Conservation (phyloP, 1,140 invertebrate species). For the Brachionus plicatilis region DNA sequence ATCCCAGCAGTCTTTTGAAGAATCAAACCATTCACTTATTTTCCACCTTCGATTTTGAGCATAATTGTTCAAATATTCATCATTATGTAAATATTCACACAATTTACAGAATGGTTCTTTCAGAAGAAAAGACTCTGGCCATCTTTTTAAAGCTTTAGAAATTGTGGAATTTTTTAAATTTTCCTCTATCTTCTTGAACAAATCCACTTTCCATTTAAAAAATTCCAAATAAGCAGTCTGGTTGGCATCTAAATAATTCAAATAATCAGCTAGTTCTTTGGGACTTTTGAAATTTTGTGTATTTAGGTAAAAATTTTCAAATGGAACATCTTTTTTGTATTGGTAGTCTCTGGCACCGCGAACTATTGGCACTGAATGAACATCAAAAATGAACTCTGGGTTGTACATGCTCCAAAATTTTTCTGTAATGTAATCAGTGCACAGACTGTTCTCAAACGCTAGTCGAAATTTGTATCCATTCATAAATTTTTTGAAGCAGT, state of each 20-base stretch:
- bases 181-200: not conserved
- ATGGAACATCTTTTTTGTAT: not conserved
- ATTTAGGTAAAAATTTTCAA: conserved; percentile 3
- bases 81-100: conserved; percentile 14
- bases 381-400: not conserved
- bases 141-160: not conserved
- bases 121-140: not conserved
- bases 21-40: conserved; percentile 16
- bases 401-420: conserved; percentile 40
- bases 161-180: not conserved
- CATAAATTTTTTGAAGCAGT: conserved; percentile 8
- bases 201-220: conserved; percentile 35
- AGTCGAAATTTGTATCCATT: conserved; percentile 41
- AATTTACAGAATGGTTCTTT: conserved; percentile 19
- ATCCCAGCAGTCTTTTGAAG: not conserved
- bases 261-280: conserved; percentile 37
- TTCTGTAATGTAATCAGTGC: conserved; percentile 42
- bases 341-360: not conserved
- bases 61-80: not conserved
- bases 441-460: conserved; percentile 41
- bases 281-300: not conserved
- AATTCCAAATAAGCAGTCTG: conserved; percentile 29
- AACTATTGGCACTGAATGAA: not conserved
- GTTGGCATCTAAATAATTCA: conserved; percentile 14
- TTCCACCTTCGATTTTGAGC: not conserved